Base-by-base conservation (phyloP, 2,113 vertebrate genomes). In the Bungarus multicinctus region DNA sequence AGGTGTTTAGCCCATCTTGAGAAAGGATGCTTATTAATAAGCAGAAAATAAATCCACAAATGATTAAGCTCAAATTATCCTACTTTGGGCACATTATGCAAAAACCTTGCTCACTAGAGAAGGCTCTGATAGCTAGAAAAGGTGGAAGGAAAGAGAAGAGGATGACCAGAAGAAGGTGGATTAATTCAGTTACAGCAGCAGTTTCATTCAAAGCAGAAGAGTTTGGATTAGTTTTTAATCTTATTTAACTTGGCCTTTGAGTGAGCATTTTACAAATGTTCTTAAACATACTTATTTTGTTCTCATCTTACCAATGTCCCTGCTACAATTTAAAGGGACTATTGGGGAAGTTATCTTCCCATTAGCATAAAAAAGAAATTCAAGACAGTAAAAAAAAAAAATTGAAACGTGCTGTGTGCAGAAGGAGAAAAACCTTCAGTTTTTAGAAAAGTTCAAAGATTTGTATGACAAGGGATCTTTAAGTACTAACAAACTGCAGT, bases 11-110 rank as follows among this genome's bases (percentile, higher is more conserved):
- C 95, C 94, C 90, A 53, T 45, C 39, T 95, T 95, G 96, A 94
- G 95, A 95, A 96, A 89, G 34, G 89, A 94, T 85, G 94, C 50
- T 95, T 94, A 91, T 96, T 92, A 89, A 92, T 87, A 92, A 88
- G 91, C 52, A 96, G 45, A 92, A 87, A 64, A 93, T 57, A 90
- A 93, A 93, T 5, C 5, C 64, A 34, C n/a, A 34, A 74, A 34
- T 5, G 14, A 6, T 34, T n/a, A 74, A 34, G 30, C 64, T 74
- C 64, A 74, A 74, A 74, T 74, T 34, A 74, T 74, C 5, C n/a
- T 18, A 74, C 64, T 74, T 34, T 74, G 69, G 69, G 16, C n/a
- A 74, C n/a, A 34, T 39, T 34, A 74, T n/a, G 12, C 11, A 16
- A 69, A 69, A 12, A n/a, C 1, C 60, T n/a, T n/a, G 30, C 60